Evolutionary conservation across 2,797 vertebrate genomes (phyloP), one percentile per base, ranked within the genome.

Genomic region (Platalea minor): DNA sequence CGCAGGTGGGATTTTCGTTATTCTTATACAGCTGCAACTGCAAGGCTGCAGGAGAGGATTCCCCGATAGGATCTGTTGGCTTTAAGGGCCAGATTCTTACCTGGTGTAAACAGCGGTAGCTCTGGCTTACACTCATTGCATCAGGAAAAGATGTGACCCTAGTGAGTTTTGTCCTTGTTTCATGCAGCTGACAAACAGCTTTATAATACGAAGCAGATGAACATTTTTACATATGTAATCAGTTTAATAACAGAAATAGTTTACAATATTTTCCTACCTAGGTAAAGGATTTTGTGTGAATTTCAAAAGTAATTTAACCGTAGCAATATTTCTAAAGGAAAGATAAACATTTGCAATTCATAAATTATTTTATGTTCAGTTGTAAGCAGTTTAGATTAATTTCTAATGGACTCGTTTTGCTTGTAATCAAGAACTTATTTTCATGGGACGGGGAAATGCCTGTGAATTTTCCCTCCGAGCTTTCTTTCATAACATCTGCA

Each of bases 311-410:
- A 41, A 78, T 85, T 93, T 78, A 57, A 35, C 50, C 65, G 8
- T 9, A 21, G 35, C 19, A 64, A 59, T 17, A 43, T 80, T 45
- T 90, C 68, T 88, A 5, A 79, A 85, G 84, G 68, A 85, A 95
- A 93, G 35, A 33, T 70, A 87, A 93, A 65, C 86, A 63, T 85
- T 96, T 93, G 94, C 46, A 88, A 74, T 91, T 90, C 25, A 61
- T 43, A 53, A 50, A 4, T 59, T n/a, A 23, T 35, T 96, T 73
- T 59, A 14, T 24, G 0, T 94, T 92, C 76, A 85, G 68, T 76
- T 50, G 87, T 85, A 95, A 94, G 92, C 95, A 43, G 73, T 85
- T 93, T 82, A 90, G 94, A 94, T 93, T 93, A 75, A 78, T 95
- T 83, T 73, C 89, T 56, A 89, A 95, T 70, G 80, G 88, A 23